phyloP scores from a whole-genome alignment of 2,888 invertebrate species.

The Lepeophtheirus nordmannii region DNA sequence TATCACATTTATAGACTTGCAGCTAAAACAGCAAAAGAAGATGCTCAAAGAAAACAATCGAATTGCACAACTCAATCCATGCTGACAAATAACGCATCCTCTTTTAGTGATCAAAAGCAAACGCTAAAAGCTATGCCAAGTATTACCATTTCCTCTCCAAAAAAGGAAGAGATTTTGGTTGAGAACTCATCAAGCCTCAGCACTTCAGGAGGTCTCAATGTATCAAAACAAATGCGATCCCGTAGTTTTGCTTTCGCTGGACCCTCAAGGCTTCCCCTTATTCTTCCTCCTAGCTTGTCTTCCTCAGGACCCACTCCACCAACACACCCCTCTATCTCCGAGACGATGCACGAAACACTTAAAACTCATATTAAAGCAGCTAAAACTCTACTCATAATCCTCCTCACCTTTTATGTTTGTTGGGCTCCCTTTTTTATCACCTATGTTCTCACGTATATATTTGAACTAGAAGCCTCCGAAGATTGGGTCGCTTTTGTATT shows the following conservation, averaged over 20 bases:
- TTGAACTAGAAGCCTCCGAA: background rate
- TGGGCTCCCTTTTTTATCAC: background rate
- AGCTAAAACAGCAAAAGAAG: constrained; percentile 36
- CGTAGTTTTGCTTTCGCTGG: background rate
- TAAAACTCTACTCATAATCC: background rate
- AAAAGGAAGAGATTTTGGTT: background rate
- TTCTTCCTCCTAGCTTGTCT: background rate
- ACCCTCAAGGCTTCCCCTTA: too few species aligned
- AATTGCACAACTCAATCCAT: constrained; percentile 4
- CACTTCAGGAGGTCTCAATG: background rate
- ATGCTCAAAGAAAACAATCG: background rate
- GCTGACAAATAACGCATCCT: background rate
- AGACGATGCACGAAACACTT: background rate
- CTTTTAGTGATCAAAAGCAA: background rate
- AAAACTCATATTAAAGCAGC: background rate
- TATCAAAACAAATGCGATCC: background rate
- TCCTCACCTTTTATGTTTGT: background rate
- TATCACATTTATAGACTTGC: constrained; percentile 77
- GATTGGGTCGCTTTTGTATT: background rate
- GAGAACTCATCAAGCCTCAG: too few species aligned
- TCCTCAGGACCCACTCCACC: background rate
- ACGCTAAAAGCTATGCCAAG: background rate
- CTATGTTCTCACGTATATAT: background rate
- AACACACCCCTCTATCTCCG: background rate
- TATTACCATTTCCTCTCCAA: background rate